Evolutionary conservation across 2,888 invertebrate species (phyloP).

Genomic region (Brachylomia viminalis): DNA sequence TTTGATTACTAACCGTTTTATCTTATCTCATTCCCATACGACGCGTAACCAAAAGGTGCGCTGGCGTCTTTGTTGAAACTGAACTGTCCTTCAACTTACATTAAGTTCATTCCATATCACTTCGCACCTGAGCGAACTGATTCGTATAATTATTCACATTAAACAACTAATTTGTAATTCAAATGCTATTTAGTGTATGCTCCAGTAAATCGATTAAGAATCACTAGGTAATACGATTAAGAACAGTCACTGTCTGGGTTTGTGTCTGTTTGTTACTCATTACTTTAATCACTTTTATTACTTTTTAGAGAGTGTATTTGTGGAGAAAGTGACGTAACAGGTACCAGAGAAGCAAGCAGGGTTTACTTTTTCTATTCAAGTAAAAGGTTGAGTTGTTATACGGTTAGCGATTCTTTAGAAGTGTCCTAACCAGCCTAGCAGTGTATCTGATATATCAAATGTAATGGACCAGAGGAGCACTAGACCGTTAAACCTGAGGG

Average conservation of each 20-base stretch:
- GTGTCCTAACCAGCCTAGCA: background rate
- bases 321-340: slow-evolving; percentile 42
- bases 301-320: slow-evolving; percentile 39
- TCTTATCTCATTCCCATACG: slow-evolving; percentile 67
- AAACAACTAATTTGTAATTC: slow-evolving; percentile 67
- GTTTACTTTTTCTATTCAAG: background rate
- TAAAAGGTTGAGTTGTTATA: slow-evolving; percentile 2
- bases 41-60: slow-evolving; percentile 44
- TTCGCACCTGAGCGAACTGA: slow-evolving; percentile 61
- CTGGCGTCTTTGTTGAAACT: slow-evolving; percentile 63
- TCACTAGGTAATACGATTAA: slow-evolving; percentile 52
- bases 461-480: background rate
- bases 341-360: background rate
- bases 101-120: slow-evolving; percentile 65
- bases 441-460: slow-evolving; percentile 13
- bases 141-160: slow-evolving; percentile 55
- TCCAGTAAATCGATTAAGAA: slow-evolving; percentile 65
- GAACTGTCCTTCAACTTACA: slow-evolving; percentile 71
- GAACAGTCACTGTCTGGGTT: slow-evolving; percentile 48
- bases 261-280: slow-evolving; percentile 39
- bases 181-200: slow-evolving; percentile 64
- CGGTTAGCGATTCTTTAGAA: slow-evolving; percentile 4
- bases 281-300: slow-evolving; percentile 24
- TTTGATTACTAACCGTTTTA: slow-evolving; percentile 61
- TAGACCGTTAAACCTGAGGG: slow-evolving; percentile 7